A percentile compares a stretch with the other conserved stretches of the same genome.
Evolutionary conservation across 2,113 vertebrate genomes (phyloP).

Genomic region (Anhinga anhinga): DNA sequence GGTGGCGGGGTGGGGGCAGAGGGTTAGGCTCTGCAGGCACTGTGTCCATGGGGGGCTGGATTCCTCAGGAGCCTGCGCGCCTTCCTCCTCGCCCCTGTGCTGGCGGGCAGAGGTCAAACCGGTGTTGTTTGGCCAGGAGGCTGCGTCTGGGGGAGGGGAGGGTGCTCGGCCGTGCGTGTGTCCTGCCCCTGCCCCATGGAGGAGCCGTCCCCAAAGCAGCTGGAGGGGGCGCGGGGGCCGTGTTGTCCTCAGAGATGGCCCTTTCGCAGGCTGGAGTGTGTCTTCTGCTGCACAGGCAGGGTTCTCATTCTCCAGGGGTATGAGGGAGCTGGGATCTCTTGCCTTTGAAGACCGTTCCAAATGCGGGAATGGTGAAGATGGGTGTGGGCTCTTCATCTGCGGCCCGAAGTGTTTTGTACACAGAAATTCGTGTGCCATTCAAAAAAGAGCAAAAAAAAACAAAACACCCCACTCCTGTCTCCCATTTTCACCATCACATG

Average conservation of each 20-base stretch:
- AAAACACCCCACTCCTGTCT: fast-evolving
- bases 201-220: fast-evolving
- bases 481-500: fast-evolving
- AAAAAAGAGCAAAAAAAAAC: fast-evolving
- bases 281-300: fast-evolving
- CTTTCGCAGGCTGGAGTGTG: background rate
- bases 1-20: fast-evolving
- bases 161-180: fast-evolving
- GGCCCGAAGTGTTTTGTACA: background rate
- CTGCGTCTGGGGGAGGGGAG: background rate
- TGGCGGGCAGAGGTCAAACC: fast-evolving
- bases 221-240: fast-evolving
- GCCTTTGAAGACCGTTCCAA: background rate
- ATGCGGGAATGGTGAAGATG: background rate
- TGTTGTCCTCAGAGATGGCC: too few relatives aligned
- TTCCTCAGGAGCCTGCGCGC: background rate
- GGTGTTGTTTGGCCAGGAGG: background rate
- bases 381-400: background rate
- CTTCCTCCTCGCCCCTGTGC: background rate
- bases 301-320: fast-evolving
- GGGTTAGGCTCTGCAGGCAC: fast-evolving
- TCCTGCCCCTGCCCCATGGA: fast-evolving
- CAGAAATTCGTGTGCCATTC: background rate
- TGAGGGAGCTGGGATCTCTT: background rate
- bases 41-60: background rate